Evolutionary conservation across 1,140 invertebrate genomes (phyloP), one percentile per base, ranked within the genome.

Genomic region (Archivesica marissinica): DNA sequence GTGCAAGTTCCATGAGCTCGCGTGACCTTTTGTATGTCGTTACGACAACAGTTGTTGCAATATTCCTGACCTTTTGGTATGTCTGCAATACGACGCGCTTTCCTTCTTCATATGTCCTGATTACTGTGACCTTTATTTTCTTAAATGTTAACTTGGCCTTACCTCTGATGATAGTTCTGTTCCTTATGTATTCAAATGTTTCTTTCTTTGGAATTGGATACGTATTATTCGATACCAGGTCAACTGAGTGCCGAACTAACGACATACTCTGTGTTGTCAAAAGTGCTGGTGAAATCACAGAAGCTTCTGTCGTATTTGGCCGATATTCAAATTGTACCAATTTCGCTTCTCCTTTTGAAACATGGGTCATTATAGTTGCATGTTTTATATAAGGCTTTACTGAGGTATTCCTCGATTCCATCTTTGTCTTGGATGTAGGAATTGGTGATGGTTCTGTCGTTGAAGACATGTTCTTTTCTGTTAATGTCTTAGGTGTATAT

Each of bases 131-230:
- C 47, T 30, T 56, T 7, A 83, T 83, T 64, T 83, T 74, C 15
- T 59, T 17, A 20, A 83, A 47, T 13, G 80, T 61, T 23, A 83
- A 41, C 47, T 38, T 83, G 30, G 80, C 80, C 23, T 28, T 28
- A 20, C 70, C 70, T 44, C 44, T 74, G 17, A 23, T 33, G 11
- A 83, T 20, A 59, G n/a, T 83, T 0, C 17, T 64, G 38, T 83
- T 83, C 23, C 54, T 52, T 33, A 47, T 33, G 33, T 83, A 83
- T 41, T 83, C 80, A 56, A 44, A 83, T 0, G 38, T 74, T 83
- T 83, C 80, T 56, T 83, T 83, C 20, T 33, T 70, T 2, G 80
- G 80, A 56, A 61, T 30, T 47, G 80, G 80, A 50, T 83, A 83
- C 6, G 70, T 75, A 44, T 83, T 83, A 28, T 83, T 83, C 2